Base-by-base conservation (phyloP, 2,888 invertebrate genomes). In the Ctena decussata region DNA sequence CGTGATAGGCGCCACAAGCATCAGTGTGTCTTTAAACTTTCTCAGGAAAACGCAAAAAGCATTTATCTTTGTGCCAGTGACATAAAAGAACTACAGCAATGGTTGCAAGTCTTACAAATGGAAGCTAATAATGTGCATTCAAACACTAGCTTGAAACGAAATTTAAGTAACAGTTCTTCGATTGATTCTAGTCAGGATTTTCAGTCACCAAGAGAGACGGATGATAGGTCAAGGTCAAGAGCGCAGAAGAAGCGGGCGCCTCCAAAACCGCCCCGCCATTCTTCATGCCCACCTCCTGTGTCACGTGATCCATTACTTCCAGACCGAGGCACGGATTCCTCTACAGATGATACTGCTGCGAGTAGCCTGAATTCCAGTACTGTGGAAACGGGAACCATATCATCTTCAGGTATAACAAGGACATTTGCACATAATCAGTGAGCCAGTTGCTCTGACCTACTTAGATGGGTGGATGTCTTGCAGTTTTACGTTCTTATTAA, bases 61-160 rank as follows among this genome's bases (percentile, higher is more conserved):
- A 88, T 93, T 75, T 92, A 91, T 84, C 81, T 93, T 0, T 91
- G 90, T 80, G 91, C 92, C 6, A 86, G 88, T 21, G 91, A 92
- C 46, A 84, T 88, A 35, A 81, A 78, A 21, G 92, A 93, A 44
- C 82, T 93, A 21, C 87, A 89, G n/a, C 80, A 83, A 37, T 94
- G 94, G 94, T 73, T 94, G 37, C 91, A 91, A 35, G 91, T 91
- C 8, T 73, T 94, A 21, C 93, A 93, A 82, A 89, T 89, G 85
- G 93, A 93, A 77, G 90, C 93, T 0, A 90, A 88, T 60, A 91
- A 89, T 83, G 89, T 94, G 18, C 83, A 82, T 41, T 30, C 39
- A 30, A 82, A 75, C 30, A 27, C 73, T 73, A 49, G 60, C 21
- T 72, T 44, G 41, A 41, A 37, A 1, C 46, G 53, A 69, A 72